A percentile compares a stretch with the other conserved stretches of the same genome.
Conservation (phyloP, 2,888 invertebrate species). For the Cataglyphis cursor region DNA sequence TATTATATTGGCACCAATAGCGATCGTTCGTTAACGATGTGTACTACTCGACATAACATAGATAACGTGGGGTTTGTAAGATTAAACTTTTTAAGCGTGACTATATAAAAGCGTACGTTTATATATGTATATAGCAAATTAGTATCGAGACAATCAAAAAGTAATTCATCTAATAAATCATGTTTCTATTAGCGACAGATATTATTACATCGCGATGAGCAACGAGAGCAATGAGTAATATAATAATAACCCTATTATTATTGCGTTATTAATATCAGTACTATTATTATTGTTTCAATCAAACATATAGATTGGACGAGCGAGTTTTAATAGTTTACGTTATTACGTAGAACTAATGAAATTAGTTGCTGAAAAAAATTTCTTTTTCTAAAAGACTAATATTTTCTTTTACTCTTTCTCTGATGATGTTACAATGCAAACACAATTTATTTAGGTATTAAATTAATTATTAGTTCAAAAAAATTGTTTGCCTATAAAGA, state of each 20-base stretch:
- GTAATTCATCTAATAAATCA: constrained; percentile 41
- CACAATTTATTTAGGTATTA: neutral
- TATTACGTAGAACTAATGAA: neutral
- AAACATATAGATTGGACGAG: neutral
- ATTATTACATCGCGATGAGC: neutral
- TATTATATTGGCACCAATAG: constrained; percentile 71
- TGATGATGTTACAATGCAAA: neutral
- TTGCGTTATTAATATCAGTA: constrained; percentile 12
- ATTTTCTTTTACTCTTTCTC: neutral
- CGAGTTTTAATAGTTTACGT: neutral
- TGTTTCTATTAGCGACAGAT: neutral
- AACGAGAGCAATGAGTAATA: neutral
- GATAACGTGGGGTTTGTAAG: constrained; percentile 59
- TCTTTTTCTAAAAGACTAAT: neutral
- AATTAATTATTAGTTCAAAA: neutral
- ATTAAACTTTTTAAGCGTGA: constrained; percentile 44
- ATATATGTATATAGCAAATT: constrained; percentile 21
- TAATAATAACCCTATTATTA: constrained; percentile 12
- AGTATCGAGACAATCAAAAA: constrained; percentile 27
- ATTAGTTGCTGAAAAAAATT: neutral
- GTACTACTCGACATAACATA: constrained; percentile 60
- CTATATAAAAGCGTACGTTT: constrained; percentile 2
- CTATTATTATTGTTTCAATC: constrained; percentile 17
- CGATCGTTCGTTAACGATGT: constrained; percentile 70
- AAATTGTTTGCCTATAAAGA: neutral